Base-by-base conservation (phyloP, 2,113 vertebrate genomes). In the Eptesicus fuscus region DNA sequence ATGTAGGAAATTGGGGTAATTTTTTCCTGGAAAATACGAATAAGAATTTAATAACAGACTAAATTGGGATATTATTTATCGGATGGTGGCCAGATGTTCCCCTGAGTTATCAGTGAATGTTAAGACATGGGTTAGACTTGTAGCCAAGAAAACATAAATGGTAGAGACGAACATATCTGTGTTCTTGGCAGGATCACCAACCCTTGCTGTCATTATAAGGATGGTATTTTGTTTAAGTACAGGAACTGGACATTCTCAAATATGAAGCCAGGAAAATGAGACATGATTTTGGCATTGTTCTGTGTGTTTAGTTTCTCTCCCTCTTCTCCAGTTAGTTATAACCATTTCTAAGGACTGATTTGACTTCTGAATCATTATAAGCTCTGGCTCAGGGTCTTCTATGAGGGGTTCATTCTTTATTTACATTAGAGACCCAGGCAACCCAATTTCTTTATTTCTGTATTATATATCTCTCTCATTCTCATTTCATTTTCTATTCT, bases 1-100 rank as follows among this genome's bases (percentile, higher is more conserved):
- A 16, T 83, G 10, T 88, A 84, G 93, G 88, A 93, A 92, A 95
- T 84, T 59, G 28, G 59, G 82, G 59, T 49, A 73, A 87, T 77
- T 96, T 97, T 95, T 95, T 90, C 90, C n/a, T 96, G 88, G 94
- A 96, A 97, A 95, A 96, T 94, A 14, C 79, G 95, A 96, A 88
- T 78, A 92, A 90, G 71, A 79, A 88, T 59, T 88, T 96, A 92
- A 96, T 96, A 94, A 85, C 37, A 83, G 67, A 30, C 73, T 93
- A 90, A 92, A 83, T 67, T 85, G 84, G 63, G 49, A 37, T 76
- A 94, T 95, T 90, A 90, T 96, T 95, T 95, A 70, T 77, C 78
- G 79, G 79, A 85, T 93, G 40, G 78, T 86, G 49, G 82, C 95
- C 96, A 96, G 95, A 97, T 97, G 97, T 97, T 96, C 91, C 90